Evolutionary conservation across 1,140 invertebrate genomes (phyloP).

Genomic region (Microplitis mediator): DNA sequence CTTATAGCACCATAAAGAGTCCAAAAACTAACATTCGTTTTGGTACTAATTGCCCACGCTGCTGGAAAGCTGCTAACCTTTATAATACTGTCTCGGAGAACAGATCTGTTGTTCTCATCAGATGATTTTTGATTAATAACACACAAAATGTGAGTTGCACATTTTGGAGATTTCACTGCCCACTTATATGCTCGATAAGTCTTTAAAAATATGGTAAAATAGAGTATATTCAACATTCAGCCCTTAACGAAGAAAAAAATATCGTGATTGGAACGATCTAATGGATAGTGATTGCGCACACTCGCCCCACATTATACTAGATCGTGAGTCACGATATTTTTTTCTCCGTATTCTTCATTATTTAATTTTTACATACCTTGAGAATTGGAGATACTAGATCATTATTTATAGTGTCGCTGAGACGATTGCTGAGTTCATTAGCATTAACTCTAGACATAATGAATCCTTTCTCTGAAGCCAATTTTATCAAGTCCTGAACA

Average conservation of each 20-base stretch:
- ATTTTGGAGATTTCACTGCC: constrained; percentile 70
- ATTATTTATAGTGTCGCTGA: constrained; percentile 79
- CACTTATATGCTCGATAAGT: constrained; percentile 77
- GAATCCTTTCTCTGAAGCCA: constrained; percentile 72
- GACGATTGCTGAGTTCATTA: constrained; percentile 73
- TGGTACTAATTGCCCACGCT: constrained; percentile 71
- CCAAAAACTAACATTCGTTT: constrained; percentile 68
- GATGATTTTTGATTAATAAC: constrained; percentile 69
- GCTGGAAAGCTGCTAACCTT: constrained; percentile 76
- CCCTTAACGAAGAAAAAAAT: no score
- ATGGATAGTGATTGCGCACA: no score
- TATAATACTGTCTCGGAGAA: constrained; percentile 69
- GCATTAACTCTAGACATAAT: constrained; percentile 65
- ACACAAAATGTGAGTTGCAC: constrained; percentile 78
- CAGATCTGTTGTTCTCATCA: constrained; percentile 27
- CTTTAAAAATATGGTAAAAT: constrained; percentile 33
- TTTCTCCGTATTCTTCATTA: not conserved
- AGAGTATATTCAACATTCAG: no score
- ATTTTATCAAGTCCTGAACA: constrained; percentile 69
- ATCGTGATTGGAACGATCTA: no score
- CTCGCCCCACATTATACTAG: no score
- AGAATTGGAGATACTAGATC: constrained; percentile 79
- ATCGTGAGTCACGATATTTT: no score
- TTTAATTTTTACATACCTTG: constrained; percentile 55
- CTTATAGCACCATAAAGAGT: constrained; percentile 69